Percentiles rank a stretch among this genome's conserved stretches.
Conservation (phyloP, 2,113 vertebrate genomes). For the Calonectris borealis region DNA sequence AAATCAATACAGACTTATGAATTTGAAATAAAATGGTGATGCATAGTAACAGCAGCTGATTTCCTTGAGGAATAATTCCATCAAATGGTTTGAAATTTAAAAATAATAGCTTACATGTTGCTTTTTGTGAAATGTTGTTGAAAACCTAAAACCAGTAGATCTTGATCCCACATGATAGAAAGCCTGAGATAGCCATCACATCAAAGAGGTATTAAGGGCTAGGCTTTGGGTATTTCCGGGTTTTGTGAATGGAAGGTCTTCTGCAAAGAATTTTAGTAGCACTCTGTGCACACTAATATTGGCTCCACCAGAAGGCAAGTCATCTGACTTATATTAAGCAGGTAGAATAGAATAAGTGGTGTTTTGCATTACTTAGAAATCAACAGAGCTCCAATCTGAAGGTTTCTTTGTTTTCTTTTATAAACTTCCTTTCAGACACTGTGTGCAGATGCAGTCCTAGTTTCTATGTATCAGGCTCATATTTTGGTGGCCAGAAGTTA, state of each 20-base stretch:
- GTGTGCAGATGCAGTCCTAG: background rate
- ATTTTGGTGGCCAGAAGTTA: accelerated
- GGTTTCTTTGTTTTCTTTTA: background rate
- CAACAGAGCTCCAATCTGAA: background rate
- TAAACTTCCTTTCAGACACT: background rate
- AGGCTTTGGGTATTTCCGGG: background rate
- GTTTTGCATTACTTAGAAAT: background rate
- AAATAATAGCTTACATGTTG: background rate
- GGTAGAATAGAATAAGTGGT: background rate
- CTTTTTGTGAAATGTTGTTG: background rate
- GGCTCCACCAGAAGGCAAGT: background rate
- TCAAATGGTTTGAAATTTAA: background rate
- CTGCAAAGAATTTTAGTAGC: background rate
- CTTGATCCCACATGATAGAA: background rate
- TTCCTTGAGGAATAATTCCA: slow-evolving; percentile 22
- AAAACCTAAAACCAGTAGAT: background rate
- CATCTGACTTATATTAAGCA: background rate
- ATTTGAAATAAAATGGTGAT: slow-evolving; percentile 24
- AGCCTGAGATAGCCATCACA: background rate
- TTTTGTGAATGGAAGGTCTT: background rate
- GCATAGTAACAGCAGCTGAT: background rate
- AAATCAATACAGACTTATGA: slow-evolving; percentile 47
- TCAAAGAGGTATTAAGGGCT: background rate
- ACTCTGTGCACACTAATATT: background rate
- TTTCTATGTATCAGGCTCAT: accelerated